Evolutionary conservation across 2,888 invertebrate genomes (phyloP).

Genomic region (Kryphioiulus occultus): DNA sequence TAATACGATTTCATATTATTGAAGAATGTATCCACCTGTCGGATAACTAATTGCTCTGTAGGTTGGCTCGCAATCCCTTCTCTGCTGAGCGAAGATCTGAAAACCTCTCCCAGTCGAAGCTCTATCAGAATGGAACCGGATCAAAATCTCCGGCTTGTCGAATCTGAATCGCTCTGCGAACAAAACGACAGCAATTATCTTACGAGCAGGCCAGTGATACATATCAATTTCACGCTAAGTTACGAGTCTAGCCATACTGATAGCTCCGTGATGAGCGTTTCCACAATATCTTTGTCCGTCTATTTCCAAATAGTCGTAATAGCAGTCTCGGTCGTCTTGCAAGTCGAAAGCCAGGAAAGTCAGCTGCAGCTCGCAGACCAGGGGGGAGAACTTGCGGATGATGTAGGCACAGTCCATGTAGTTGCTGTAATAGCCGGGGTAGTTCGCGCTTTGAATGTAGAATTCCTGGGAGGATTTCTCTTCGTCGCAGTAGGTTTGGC

Average conservation of each 20-base stretch:
- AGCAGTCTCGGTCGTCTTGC: constrained; percentile 55
- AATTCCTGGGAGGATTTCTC: constrained; percentile 52
- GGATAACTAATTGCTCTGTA: constrained; percentile 15
- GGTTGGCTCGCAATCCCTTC: constrained; percentile 53
- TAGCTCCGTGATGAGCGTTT: constrained; percentile 55
- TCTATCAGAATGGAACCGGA: constrained; percentile 55
- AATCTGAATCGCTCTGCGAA: constrained; percentile 55
- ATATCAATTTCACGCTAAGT: neutral
- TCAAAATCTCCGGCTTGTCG: constrained; percentile 54
- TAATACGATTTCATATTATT: neutral
- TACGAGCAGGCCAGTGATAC: neutral
- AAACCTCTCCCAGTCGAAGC: constrained; percentile 54
- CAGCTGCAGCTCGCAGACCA: constrained; percentile 55
- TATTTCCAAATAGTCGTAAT: constrained; percentile 55
- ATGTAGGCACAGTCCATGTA: constrained; percentile 55
- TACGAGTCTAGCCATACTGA: constrained; percentile 50
- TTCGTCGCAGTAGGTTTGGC: constrained; percentile 54
- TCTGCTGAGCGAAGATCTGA: constrained; percentile 54
- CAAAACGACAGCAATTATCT: neutral
- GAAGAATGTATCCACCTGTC: neutral
- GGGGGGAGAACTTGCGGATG: constrained; percentile 52
- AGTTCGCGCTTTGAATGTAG: constrained; percentile 49
- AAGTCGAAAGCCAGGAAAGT: constrained; percentile 55
- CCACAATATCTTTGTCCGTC: constrained; percentile 55
- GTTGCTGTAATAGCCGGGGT: constrained; percentile 53